Conservation (phyloP, 2,113 vertebrate species). For the Scolopax mira region DNA sequence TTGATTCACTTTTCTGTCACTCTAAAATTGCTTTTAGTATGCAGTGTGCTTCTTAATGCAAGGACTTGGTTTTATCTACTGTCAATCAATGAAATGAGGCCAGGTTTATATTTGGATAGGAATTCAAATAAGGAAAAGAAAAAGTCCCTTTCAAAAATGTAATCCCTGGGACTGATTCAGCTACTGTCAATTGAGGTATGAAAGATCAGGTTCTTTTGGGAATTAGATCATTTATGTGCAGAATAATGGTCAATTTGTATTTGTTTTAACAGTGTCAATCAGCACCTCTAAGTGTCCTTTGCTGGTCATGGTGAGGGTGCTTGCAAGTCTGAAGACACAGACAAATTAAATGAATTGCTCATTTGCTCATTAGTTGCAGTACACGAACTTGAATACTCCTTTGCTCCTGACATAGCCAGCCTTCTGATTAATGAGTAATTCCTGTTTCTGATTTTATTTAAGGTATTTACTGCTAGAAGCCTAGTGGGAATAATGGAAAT, state of each 20-base stretch:
- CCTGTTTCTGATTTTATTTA: conserved; percentile 27
- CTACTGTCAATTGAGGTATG: background rate
- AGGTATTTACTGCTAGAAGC: background rate
- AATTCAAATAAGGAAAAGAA: background rate
- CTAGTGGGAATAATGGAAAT: background rate
- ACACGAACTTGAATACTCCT: background rate
- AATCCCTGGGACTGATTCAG: background rate
- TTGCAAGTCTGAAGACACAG: background rate
- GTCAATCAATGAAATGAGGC: background rate
- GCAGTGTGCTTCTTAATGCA: background rate
- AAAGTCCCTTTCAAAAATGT: background rate
- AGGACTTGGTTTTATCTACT: background rate
- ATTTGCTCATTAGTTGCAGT: background rate
- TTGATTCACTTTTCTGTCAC: background rate
- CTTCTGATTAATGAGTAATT: conserved; percentile 19
- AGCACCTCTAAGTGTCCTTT: background rate
- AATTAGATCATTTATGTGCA: background rate
- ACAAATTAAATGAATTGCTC: background rate
- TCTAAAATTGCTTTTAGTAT: background rate
- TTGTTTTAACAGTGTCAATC: background rate
- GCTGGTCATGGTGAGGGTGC: background rate
- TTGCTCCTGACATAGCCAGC: background rate
- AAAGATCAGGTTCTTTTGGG: background rate
- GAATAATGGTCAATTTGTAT: background rate
- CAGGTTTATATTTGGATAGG: background rate